Percentiles rank a stretch among this genome's conserved stretches.
These are phyloP conservation scores for Peromyscus attwateri DNA, from an alignment of 2,797 vertebrate genomes.

Conservation along the genomic window DNA sequence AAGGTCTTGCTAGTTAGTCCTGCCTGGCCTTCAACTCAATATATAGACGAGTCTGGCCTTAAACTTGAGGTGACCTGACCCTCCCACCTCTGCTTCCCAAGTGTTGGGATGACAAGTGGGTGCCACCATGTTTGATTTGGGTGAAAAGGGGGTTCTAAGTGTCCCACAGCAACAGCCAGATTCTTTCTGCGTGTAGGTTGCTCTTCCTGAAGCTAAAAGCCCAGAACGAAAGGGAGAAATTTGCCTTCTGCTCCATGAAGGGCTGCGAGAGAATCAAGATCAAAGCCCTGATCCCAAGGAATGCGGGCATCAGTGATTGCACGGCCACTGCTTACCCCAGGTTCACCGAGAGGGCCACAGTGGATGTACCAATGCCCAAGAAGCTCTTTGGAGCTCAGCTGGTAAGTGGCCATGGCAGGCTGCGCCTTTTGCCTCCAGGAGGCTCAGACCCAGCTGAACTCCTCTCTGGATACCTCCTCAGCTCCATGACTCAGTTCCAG, in stretches of 20 bases:
- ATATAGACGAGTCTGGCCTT: neutral
- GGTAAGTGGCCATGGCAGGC: constrained; percentile 88
- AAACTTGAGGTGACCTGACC: neutral
- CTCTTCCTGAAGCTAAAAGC: constrained; percentile 95
- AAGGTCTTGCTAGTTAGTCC: neutral
- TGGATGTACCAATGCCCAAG: constrained; percentile 95
- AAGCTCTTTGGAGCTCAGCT: constrained; percentile 89
- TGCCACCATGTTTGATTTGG: neutral
- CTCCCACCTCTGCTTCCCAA: neutral
- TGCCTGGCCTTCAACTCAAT: neutral
- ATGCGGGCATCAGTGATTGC: constrained; percentile 93
- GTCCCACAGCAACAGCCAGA: neutral
- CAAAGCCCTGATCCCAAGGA: constrained; percentile 92
- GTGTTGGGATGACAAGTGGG: neutral
- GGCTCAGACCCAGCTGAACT: neutral
- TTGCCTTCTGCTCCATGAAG: constrained; percentile 95
- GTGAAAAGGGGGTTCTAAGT: neutral
- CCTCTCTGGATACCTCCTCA: neutral
- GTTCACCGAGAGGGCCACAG: constrained; percentile 91
- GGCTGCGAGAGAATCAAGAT: constrained; percentile 97
- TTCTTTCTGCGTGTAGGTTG: constrained; percentile 87
- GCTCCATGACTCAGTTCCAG: neutral
- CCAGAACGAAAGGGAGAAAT: constrained; percentile 93
- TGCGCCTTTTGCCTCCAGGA: fast-evolving
- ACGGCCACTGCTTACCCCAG: constrained; percentile 92